Evolutionary conservation across 2,797 vertebrate genomes (phyloP), one percentile per base, ranked within the genome.

Genomic region (Cephalopachus bancanus): DNA sequence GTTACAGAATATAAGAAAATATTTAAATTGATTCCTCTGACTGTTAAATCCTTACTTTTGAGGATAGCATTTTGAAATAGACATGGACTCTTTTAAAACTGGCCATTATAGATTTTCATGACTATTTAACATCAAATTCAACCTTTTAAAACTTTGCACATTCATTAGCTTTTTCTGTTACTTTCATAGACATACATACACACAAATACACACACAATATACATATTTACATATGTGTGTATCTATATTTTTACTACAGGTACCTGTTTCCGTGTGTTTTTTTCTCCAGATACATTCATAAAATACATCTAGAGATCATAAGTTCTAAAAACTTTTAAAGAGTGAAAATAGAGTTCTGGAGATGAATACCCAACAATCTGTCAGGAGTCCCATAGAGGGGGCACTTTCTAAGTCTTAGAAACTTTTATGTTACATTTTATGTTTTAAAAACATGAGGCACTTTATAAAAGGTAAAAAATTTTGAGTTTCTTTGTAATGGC

Each of bases 301-400:
- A 97, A 89, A 75, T 53, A 59, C 87, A 28, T 71, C 37, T 83
- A 59, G 72, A 64, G 64, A 74, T 37, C 79, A 24, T 0, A 30
- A 95, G n/a, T 69, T 97, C 59, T 30, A 83, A 92, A 95, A 94
- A 79, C 51, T 81, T 84, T 93, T 84, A 83, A 79, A 75, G 75
- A 84, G 76, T 91, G 28, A 96, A 96, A 97, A 71, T 12, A 89
- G 97, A 53, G 64, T 90, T 78, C 30, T 93, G 26, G 12, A 76
- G 67, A 57, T 81, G 60, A 96, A 44, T 88, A 76, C 0, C 22
- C 75, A 90, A 79, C 57, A 93, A 44, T 98, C 81, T 97, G 84
- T 87, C 49, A 89, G 30, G 14, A 98, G 75, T 92, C 98, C 98
- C 95, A 20, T 95, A 98, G 98, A 98, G 98, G 98, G 98, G 95